Evolutionary conservation across 2,113 vertebrate species (phyloP).

Genomic region (Nothoprocta perdicaria): DNA sequence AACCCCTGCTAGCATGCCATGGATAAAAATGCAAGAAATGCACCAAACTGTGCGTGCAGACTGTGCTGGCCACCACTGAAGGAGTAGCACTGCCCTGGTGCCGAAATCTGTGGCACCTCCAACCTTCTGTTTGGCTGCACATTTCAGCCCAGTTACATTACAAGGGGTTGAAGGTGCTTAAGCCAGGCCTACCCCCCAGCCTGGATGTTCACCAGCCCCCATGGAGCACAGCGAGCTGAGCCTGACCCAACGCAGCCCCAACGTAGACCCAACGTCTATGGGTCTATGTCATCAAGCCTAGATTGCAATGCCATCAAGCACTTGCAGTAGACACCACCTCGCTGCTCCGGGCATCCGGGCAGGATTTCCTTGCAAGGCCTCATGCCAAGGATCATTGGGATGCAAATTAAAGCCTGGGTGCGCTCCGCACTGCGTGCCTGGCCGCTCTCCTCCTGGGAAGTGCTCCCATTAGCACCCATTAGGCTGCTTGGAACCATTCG

Average conservation of each 20-base stretch:
- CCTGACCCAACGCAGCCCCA: not conserved
- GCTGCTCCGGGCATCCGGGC: constrained; percentile 43
- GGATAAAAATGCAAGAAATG: accelerated
- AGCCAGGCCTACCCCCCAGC: not conserved
- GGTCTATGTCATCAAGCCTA: too few relatives aligned
- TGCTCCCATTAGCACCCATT: constrained; percentile 29
- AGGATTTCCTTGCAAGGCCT: constrained; percentile 60
- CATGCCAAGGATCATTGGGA: constrained; percentile 61
- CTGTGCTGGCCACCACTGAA: not conserved
- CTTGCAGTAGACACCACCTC: constrained; percentile 39
- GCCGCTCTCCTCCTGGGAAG: constrained; percentile 46
- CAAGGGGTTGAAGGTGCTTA: not conserved
- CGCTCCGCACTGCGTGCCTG: constrained; percentile 8
- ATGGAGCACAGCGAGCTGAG: constrained; percentile 7
- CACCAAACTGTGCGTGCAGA: not conserved
- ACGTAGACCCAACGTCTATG: too few relatives aligned
- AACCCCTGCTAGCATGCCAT: not conserved
- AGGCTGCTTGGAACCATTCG: constrained; percentile 15
- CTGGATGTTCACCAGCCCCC: not conserved
- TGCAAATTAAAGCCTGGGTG: constrained; percentile 47
- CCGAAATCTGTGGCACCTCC: not conserved
- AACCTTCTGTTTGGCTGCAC: not conserved
- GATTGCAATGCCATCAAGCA: constrained; percentile 26
- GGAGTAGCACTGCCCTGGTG: not conserved
- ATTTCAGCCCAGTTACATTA: not conserved